Evolutionary conservation across 2,797 vertebrate genomes (phyloP), one percentile per base, ranked within the genome.

Genomic region (Leptatherina wallacei): DNA sequence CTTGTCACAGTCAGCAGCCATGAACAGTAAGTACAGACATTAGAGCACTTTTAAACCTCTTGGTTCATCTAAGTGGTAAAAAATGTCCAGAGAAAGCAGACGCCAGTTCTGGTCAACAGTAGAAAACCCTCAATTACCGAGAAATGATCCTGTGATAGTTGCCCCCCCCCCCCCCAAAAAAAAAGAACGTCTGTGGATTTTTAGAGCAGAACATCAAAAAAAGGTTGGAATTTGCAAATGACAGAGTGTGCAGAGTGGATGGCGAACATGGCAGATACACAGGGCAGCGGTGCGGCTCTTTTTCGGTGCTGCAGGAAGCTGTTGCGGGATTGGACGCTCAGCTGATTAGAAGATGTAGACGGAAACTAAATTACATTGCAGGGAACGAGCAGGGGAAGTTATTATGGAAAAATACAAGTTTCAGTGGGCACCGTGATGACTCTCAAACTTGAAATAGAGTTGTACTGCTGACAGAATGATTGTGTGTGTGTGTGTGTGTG

Each of bases 201-300:
- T 73, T 70, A 52, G 73, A 64, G 42, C 72, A 35, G 65, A 84
- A 75, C 84, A 80, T 90, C 78, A 85, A 75, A 87, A 47, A 71
- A 27, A 27, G 24, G 77, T 40, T 88, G 89, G 90, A 92, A 90
- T 92, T 86, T 82, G 71, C 74, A 92, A 93, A 93, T 93, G 80
- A 93, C 79, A 93, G 89, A 88, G 84, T 84, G 62, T 27, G 16
- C 33, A 12, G 68, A 65, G 74, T 42, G 61, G 88, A 80, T 79
- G 85, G 86, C 51, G 20, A 87, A 69, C 66, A 38, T 36, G 60
- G 74, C 52, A 65, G 82, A 63, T 24, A 60, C 74, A 75, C 47
- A 7, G 65, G 75, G 72, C 83, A 58, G 83, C 44, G 60, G 73
- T 35, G 68, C 9, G 65, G 83, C 83, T 63, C 75, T 80, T 69